A percentile compares a stretch with the other conserved stretches of the same genome.
Evolutionary conservation across 2,888 invertebrate genomes (phyloP).

Genomic region (Dryocosmus kuriphilus): DNA sequence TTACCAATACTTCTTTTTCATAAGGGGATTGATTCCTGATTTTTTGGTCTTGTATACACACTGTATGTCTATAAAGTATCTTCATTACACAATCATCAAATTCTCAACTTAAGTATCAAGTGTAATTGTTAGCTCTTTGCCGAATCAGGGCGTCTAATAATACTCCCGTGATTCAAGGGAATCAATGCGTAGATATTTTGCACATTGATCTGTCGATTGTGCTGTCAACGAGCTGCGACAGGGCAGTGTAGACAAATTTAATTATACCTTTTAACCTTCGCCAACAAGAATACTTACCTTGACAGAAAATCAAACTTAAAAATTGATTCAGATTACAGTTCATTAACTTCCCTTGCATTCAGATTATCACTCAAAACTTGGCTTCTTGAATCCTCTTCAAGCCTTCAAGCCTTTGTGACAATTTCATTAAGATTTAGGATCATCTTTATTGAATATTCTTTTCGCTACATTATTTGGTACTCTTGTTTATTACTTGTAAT

Average conservation of each 20-base stretch:
- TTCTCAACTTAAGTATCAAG: slow-evolving; percentile 61
- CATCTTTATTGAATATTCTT: too few relatives aligned
- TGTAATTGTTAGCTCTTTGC: slow-evolving; percentile 62
- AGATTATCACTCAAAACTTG: neutral
- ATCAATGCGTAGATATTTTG: slow-evolving; percentile 56
- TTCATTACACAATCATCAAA: slow-evolving; percentile 63
- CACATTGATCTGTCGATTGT: slow-evolving; percentile 64
- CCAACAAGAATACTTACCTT: slow-evolving; percentile 25
- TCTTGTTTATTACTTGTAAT: too few relatives aligned
- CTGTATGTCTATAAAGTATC: neutral
- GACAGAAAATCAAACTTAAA: slow-evolving; percentile 16
- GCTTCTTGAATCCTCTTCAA: neutral
- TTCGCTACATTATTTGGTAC: neutral
- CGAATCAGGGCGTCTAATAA: slow-evolving; percentile 70
- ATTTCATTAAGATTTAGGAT: neutral
- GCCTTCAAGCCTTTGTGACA: neutral
- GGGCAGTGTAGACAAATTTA: slow-evolving; percentile 40
- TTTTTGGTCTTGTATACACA: too few relatives aligned
- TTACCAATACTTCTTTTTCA: too few relatives aligned
- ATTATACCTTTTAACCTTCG: slow-evolving; percentile 51
- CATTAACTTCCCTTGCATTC: neutral
- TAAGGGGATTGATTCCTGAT: too few relatives aligned
- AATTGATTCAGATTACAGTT: slow-evolving; percentile 6
- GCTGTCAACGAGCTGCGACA: slow-evolving; percentile 54
- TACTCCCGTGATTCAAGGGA: slow-evolving; percentile 69